A percentile compares a stretch with the other conserved stretches of the same genome.
Evolutionary conservation across 2,888 invertebrate species (phyloP).

Genomic region (Amphipyra berbera): DNA sequence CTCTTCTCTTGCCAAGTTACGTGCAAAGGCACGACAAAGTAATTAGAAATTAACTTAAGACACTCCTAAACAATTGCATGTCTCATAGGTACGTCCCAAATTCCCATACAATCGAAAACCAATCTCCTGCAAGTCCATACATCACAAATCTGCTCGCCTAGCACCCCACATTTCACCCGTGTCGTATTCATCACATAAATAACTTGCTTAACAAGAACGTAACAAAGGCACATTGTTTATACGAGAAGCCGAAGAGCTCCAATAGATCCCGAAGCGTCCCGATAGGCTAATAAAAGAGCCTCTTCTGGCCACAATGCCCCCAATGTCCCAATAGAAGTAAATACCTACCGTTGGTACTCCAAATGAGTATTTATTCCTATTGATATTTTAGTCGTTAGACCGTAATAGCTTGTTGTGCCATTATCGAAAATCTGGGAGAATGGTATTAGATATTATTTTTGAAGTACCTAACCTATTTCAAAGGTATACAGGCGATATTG

Average conservation of each 20-base stretch:
- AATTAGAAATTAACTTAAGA: no score
- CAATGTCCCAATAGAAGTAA: conserved; percentile 49
- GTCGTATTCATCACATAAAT: conserved; percentile 62
- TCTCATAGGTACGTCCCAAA: conserved; percentile 13
- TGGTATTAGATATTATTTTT: conserved; percentile 41
- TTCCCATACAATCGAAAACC: conserved; percentile 44
- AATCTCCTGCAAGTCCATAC: conserved; percentile 42
- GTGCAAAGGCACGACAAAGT: no score
- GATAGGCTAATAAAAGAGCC: conserved; percentile 70
- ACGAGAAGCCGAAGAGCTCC: conserved; percentile 54
- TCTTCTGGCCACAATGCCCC: conserved; percentile 60
- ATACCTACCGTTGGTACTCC: conserved; percentile 45
- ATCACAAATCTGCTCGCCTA: conserved; percentile 46
- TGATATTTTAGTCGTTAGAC: conserved; percentile 35
- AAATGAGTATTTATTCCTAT: conserved; percentile 51
- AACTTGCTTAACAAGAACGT: conserved; percentile 59
- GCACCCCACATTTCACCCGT: conserved; percentile 44
- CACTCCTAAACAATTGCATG: neutral
- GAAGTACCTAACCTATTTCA: conserved; percentile 39
- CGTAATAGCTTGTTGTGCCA: conserved; percentile 23
- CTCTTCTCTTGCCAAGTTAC: no score
- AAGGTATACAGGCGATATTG: conserved; percentile 9
- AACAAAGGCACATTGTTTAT: conserved; percentile 64
- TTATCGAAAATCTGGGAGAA: conserved; percentile 40
- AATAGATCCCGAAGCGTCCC: conserved; percentile 63